A percentile compares a stretch with the other conserved stretches of the same genome.
These are phyloP conservation scores for Protobothrops flavoviridis DNA, from an alignment of 2,113 vertebrate species.

Conservation along the genomic window DNA sequence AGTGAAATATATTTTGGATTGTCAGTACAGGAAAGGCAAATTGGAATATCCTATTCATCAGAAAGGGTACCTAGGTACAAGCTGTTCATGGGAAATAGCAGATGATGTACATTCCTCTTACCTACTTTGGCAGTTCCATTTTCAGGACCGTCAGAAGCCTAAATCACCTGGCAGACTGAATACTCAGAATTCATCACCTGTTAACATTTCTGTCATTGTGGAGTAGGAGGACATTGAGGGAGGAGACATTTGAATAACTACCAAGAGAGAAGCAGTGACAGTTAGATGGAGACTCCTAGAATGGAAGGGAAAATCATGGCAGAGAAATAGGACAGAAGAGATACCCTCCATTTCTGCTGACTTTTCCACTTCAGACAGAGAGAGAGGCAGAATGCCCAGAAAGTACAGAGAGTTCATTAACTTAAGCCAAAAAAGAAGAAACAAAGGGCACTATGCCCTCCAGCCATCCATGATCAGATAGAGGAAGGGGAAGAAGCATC, in stretches of 20 bases:
- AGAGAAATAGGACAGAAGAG: not conserved
- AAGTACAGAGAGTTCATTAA: not conserved
- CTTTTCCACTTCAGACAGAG: not conserved
- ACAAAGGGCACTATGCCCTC: not conserved
- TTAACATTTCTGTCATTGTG: not conserved
- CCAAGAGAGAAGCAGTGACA: not conserved
- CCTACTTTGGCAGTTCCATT: not conserved
- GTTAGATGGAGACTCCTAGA: not conserved
- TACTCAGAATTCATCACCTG: not conserved
- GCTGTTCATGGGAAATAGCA: not conserved
- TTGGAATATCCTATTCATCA: not conserved
- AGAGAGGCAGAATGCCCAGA: not conserved
- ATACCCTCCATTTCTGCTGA: not conserved
- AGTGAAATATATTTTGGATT: not conserved
- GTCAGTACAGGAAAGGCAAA: not conserved
- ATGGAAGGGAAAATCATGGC: not conserved
- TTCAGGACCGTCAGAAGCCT: not conserved
- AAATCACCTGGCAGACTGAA: not conserved
- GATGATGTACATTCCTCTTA: not conserved
- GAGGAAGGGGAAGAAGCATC: not conserved
- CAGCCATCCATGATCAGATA: not conserved
- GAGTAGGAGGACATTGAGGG: not conserved
- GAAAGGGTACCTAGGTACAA: not conserved
- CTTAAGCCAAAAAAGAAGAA: not conserved
- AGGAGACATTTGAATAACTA: not conserved